Base-by-base conservation (phyloP, 37 sponge, comb jelly and placozoan genomes). In the Axinella damicornis region DNA sequence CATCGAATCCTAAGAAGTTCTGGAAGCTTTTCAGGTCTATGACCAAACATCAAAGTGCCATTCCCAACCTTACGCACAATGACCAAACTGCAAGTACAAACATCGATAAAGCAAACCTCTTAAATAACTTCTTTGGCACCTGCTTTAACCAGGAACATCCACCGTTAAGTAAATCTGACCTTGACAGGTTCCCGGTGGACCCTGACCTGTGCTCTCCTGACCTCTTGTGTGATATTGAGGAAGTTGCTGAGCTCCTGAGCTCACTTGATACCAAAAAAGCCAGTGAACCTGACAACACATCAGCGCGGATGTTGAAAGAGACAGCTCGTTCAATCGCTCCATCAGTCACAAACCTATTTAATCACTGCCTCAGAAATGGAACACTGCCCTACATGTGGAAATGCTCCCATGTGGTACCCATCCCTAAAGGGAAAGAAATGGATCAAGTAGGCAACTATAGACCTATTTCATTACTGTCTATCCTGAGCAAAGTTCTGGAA, bases 251-350 rank as follows among this genome's bases (percentile, higher is more conserved):
- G 11, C 62, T 61, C 14, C 11, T 61, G 62, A 22, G n/a, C n/a
- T 61, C 62, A 61, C n/a, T 61, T 61, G 62, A 61, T 25, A 61
- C 5, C 14, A 61, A 22, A 5, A 61, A 61, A 61, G 62, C 62
- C 5, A 61, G 27, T 58, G 76, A 33, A 36, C 60, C 76, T 57
- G 76, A 76, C 24, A 37, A 58, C 20, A 76, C 56, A 9, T 76
- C 57, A 18, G 57, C 36, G 2, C 16, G 18, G 0, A 76, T 76
- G 76, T 36, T 76, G 17, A 76, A 76, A 56, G 35, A 1, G 12
- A 57, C 59, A 33, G 76, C 76, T 34, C 31, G 25, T 57, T 27
- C 60, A 19, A 54, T 57, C 20, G 24, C 14, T 54, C 60, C 57
- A 21, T 30, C 60, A 15, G 27, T 76, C 1, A 46, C 74, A 1